Percentiles rank a stretch among this genome's conserved stretches.
These are phyloP conservation scores for Clostera curtula DNA, from an alignment of 2,888 invertebrate genomes.

Conservation along the genomic window DNA sequence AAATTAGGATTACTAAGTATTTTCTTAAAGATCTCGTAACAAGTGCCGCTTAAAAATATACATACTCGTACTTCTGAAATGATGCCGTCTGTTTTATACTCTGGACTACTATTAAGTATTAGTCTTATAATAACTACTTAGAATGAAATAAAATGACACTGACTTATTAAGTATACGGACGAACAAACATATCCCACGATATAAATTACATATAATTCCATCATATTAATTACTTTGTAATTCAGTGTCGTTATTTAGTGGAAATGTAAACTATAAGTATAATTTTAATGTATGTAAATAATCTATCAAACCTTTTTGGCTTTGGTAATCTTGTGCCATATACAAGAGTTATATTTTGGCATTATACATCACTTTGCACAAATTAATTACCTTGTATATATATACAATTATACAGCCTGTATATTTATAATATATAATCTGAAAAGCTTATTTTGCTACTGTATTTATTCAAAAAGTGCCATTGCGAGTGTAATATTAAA, in stretches of 20 bases:
- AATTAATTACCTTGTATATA: no score
- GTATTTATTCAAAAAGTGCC: slow-evolving; percentile 61
- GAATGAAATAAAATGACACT: slow-evolving; percentile 1
- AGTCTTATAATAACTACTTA: slow-evolving; percentile 15
- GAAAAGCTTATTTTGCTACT: slow-evolving; percentile 49
- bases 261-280: slow-evolving; percentile 6
- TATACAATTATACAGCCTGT: no score
- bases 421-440: slow-evolving; percentile 27
- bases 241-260: not conserved
- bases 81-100: slow-evolving; percentile 52
- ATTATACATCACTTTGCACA: slow-evolving; percentile 30
- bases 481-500: slow-evolving; percentile 32
- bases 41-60: slow-evolving; percentile 7
- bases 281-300: slow-evolving; percentile 49
- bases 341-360: slow-evolving; percentile 34
- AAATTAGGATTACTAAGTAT: not conserved
- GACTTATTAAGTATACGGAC: not conserved
- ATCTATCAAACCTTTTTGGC: slow-evolving; percentile 40
- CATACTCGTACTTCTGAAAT: slow-evolving; percentile 14
- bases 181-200: not conserved
- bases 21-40: slow-evolving; percentile 4
- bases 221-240: slow-evolving; percentile 17
- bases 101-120: slow-evolving; percentile 35
- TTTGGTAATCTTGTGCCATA: slow-evolving; percentile 65
- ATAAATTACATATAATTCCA: no score